Base-by-base conservation (phyloP, 2,888 invertebrate species). In the Lasius platythorax region DNA sequence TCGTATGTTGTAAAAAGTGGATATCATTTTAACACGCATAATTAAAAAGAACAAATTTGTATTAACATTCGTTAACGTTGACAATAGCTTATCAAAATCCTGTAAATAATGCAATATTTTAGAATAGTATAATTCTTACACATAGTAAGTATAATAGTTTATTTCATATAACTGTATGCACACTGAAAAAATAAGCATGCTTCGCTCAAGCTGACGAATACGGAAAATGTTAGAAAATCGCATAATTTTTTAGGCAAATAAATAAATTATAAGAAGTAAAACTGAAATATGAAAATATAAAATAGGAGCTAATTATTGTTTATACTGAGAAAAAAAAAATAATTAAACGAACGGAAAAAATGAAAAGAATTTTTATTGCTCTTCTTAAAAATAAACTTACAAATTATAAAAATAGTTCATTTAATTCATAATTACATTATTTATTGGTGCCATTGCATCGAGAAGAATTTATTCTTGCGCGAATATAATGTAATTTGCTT, bases 151-250 rank as follows among this genome's bases (percentile, higher is more conserved):
- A 67, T n/a, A 68, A 58, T 30, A 33, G 0, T 58, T 8, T 9
- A 43, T 70, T 68, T 43, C 0, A 15, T 68, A 40, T 11, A 46
- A 53, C 8, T 37, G 2, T 76, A 67, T 66, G n/a, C n/a, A 37
- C 3, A 76, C 2, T 63, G 23, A 56, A 76, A 11, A 11, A 53
- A 43, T 68, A 68, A 43, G n/a, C 78, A 56, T 67, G 56, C 66
- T 66, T 68, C 28, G 11, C 28, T 76, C 40, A 79, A 43, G 43
- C 56, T 56, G 6, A 33, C 5, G 6, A 43, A 43, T 8, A n/a
- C 0, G n/a, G 4, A 43, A 58, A 68, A 43, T 4, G 3, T 64
- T 66, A 40, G 11, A 66, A 76, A 76, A 76, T 3, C 11, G 18
- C n/a, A 76, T 12, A 66, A 37, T 64, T 64, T 37, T 5, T 50